phyloP scores from a whole-genome alignment of 2,113 vertebrate species.

The Tachysurus fulvidraco region DNA sequence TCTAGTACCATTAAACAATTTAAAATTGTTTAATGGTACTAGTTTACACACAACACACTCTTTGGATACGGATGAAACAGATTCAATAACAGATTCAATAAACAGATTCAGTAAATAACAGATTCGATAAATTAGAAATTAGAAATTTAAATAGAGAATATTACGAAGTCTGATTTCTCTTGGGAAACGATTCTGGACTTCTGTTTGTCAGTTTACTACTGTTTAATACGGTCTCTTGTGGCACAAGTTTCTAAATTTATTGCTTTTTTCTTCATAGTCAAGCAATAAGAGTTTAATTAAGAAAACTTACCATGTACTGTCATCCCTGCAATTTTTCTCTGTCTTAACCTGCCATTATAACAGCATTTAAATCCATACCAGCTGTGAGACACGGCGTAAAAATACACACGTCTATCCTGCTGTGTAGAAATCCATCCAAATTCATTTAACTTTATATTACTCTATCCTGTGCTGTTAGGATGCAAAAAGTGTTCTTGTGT shows the following conservation, averaged over 20 bases:
- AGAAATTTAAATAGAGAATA: not conserved
- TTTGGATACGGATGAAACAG: not conserved
- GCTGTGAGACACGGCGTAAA: not conserved
- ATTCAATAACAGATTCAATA: too few relatives aligned
- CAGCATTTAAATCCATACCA: slow-evolving; percentile 1
- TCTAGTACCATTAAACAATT: too few relatives aligned
- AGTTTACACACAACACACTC: not conserved
- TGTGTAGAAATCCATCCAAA: not conserved
- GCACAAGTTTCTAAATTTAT: not conserved
- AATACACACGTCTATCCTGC: not conserved
- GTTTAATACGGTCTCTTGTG: not conserved
- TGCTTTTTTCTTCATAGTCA: not conserved
- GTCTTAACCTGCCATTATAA: slow-evolving; percentile 9
- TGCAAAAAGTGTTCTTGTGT: not conserved
- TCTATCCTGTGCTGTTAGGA: not conserved
- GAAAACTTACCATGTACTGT: not conserved
- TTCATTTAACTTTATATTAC: not conserved
- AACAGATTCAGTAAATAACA: too few relatives aligned
- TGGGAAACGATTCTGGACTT: not conserved
- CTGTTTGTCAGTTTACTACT: slow-evolving; percentile 2
- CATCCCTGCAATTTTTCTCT: not conserved
- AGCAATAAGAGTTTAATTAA: slow-evolving; percentile 13
- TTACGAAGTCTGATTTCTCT: not conserved
- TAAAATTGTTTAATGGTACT: not conserved
- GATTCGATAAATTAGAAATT: not conserved